phyloP scores from a whole-genome alignment of 2,888 invertebrate genomes.

The Drosophila recens region DNA sequence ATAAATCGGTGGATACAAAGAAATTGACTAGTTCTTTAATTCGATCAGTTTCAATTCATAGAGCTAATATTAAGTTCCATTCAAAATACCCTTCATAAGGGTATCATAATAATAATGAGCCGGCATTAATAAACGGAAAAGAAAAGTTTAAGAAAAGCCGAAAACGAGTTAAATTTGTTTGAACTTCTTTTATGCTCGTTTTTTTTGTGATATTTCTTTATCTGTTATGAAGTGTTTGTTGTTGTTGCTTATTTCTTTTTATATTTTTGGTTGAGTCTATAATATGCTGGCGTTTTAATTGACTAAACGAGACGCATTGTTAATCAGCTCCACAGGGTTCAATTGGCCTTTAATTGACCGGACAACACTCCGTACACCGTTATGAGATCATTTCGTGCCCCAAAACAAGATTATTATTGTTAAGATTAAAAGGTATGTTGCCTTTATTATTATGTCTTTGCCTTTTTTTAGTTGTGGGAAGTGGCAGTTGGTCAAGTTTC shows the following conservation, averaged over 20 bases:
- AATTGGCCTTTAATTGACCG: constrained; percentile 55
- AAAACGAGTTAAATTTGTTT: constrained; percentile 53
- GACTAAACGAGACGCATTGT: constrained; percentile 46
- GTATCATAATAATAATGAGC: constrained; percentile 19
- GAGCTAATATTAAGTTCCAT: background rate
- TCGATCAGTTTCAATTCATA: background rate
- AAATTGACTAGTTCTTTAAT: background rate
- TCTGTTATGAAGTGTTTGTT: constrained; percentile 1
- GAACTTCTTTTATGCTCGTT: constrained; percentile 22
- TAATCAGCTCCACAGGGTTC: constrained; percentile 46
- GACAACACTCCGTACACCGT: constrained; percentile 21
- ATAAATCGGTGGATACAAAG: background rate
- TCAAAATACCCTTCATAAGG: constrained; percentile 4
- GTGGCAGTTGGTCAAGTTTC: constrained; percentile 15
- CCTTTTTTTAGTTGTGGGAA: constrained; percentile 14
- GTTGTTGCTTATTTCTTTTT: background rate
- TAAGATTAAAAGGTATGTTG: constrained; percentile 8
- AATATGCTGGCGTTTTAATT: constrained; percentile 46
- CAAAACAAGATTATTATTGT: constrained; percentile 25
- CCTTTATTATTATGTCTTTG: constrained; percentile 4
- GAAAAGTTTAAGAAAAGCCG: constrained; percentile 63
- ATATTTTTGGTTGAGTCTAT: constrained; percentile 22
- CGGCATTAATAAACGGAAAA: constrained; percentile 49
- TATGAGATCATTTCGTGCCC: constrained; percentile 34
- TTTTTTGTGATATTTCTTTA: constrained; percentile 25